These are phyloP conservation scores for Halictus ligatus DNA, from an alignment of 2,888 invertebrate genomes.

Conservation along the genomic window DNA sequence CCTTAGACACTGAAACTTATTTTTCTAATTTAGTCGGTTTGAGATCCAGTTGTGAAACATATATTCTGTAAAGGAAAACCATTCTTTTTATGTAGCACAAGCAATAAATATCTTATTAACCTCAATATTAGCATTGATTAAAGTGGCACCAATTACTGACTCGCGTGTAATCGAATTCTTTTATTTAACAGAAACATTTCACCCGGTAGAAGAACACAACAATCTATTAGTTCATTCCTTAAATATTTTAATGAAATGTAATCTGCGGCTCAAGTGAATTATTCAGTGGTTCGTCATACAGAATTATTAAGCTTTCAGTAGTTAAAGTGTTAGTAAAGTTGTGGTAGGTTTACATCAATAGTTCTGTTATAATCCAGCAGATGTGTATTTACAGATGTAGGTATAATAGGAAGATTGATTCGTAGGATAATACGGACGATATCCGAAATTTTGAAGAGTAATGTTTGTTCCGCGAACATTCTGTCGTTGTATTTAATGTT, in stretches of 20 bases:
- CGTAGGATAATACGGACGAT: background rate
- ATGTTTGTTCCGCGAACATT: background rate
- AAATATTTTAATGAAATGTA: background rate
- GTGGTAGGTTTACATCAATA: background rate
- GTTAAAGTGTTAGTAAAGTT: too few species aligned
- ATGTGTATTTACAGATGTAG: background rate
- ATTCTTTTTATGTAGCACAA: too few species aligned
- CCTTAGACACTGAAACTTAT: background rate
- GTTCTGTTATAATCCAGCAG: background rate
- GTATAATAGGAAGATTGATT: slow-evolving; percentile 20
- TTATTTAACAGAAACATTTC: background rate
- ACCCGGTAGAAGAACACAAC: background rate
- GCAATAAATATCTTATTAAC: too few species aligned
- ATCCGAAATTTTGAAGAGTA: background rate
- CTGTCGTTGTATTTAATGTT: background rate
- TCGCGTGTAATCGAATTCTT: background rate
- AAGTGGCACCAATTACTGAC: background rate
- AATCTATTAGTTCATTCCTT: background rate
- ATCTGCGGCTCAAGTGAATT: background rate
- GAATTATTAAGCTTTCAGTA: background rate
- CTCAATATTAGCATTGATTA: too few species aligned
- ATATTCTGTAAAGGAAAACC: too few species aligned
- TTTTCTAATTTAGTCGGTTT: too few species aligned
- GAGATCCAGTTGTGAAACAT: too few species aligned
- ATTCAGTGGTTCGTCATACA: background rate